Percentiles rank a stretch among this genome's conserved stretches.
Evolutionary conservation across 2,113 vertebrate genomes (phyloP).

Genomic region (Phrynosoma platyrhinos): DNA sequence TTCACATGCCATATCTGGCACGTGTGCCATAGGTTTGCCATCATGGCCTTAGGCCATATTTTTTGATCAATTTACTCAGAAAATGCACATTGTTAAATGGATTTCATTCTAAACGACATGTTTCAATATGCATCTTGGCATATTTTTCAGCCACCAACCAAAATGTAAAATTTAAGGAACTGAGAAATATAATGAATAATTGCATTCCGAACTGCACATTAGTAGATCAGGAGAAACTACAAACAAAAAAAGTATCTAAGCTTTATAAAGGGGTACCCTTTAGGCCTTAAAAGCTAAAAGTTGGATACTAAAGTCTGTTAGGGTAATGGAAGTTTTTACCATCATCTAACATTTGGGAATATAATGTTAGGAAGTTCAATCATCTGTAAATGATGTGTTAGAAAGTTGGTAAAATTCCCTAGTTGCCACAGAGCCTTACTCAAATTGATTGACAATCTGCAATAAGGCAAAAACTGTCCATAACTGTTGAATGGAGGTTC

Average conservation of each 20-base stretch:
- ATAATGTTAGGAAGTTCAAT: not conserved
- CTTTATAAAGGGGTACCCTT: not conserved
- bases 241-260: not conserved
- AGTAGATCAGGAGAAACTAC: not conserved
- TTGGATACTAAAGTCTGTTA: too few species aligned
- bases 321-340: not conserved
- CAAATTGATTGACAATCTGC: not conserved
- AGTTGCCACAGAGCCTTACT: not conserved
- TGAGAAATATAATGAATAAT: not conserved
- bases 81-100: too few species aligned
- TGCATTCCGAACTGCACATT: not conserved
- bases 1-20: too few species aligned
- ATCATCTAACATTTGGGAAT: not conserved
- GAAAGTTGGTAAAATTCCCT: not conserved
- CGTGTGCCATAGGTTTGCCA: too few species aligned
- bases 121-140: too few species aligned
- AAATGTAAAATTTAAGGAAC: not conserved
- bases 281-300: not conserved
- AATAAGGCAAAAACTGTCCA: not conserved
- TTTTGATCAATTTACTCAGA: too few species aligned
- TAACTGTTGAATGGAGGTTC: not conserved
- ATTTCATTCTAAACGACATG: too few species aligned
- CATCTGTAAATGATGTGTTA: not conserved
- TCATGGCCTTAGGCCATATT: too few species aligned
- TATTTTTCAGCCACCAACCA: not conserved